Evolutionary conservation across 2,888 invertebrate species (phyloP).

Genomic region (Mimachlamys varia): DNA sequence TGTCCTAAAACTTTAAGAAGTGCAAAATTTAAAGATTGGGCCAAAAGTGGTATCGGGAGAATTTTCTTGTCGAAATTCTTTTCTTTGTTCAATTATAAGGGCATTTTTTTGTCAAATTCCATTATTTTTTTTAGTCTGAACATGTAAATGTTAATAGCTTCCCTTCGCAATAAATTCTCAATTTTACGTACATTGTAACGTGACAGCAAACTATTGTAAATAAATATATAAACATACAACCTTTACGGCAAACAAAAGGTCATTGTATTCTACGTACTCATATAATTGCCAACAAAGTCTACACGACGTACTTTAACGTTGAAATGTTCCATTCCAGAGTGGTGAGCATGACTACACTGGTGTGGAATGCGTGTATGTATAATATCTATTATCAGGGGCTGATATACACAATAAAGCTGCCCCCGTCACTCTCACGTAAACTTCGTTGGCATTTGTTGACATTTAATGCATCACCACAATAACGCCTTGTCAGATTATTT

Average conservation of each 20-base stretch:
- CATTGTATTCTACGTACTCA: neutral
- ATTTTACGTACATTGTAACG: neutral
- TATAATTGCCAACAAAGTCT: neutral
- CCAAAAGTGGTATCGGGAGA: neutral
- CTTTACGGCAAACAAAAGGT: neutral
- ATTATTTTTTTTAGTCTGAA: neutral
- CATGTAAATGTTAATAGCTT: neutral
- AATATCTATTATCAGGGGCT: slow-evolving; percentile 24
- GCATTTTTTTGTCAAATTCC: neutral
- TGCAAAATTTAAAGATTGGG: no score
- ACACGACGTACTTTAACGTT: neutral
- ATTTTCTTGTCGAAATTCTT: neutral
- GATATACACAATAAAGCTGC: neutral
- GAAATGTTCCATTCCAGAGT: slow-evolving; percentile 20
- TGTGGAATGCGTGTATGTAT: slow-evolving; percentile 10
- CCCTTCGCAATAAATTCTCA: slow-evolving; percentile 1
- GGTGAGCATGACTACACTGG: neutral
- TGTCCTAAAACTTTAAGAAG: no score
- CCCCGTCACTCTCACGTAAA: slow-evolving; percentile 7
- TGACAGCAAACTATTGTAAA: slow-evolving; percentile 1
- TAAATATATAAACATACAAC: neutral
- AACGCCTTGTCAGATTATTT: neutral
- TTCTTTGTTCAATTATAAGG: neutral
- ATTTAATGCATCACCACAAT: slow-evolving; percentile 31
- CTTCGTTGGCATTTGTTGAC: slow-evolving; percentile 23